These are phyloP conservation scores for Eleginops maclovinus DNA, from an alignment of 2,113 vertebrate species.

Conservation along the genomic window DNA sequence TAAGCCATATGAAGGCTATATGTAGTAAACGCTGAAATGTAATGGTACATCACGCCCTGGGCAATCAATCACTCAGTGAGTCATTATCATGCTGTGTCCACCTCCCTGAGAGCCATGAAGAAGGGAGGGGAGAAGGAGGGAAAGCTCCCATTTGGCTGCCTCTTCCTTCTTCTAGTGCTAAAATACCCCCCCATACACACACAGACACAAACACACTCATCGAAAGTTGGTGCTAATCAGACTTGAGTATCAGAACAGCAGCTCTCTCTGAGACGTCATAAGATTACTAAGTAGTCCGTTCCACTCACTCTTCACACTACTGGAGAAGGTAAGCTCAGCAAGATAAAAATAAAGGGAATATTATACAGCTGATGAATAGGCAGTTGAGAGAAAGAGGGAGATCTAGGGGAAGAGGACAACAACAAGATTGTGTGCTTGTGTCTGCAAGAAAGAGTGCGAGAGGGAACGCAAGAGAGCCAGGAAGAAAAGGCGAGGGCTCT, in stretches of 20 bases:
- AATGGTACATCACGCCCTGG: conserved; percentile 1
- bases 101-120: conserved; percentile 38
- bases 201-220: conserved; percentile 33
- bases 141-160: conserved; percentile 32
- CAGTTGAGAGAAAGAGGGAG: conserved; percentile 4
- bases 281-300: conserved; percentile 56
- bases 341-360: conserved; percentile 27
- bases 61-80: conserved; percentile 45
- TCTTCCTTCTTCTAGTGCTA: conserved; percentile 36
- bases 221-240: conserved; percentile 15
- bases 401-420: not conserved
- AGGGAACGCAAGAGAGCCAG: conserved; percentile 16
- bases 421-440: conserved; percentile 16
- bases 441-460: not conserved
- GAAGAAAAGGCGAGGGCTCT: conserved; percentile 44
- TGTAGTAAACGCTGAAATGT: not conserved
- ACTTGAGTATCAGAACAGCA: conserved; percentile 29
- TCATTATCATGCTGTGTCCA: conserved; percentile 63
- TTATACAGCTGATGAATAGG: conserved; percentile 11
- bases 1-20: conserved; percentile 4
- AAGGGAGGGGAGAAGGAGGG: conserved; percentile 35
- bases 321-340: conserved; percentile 24
- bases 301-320: conserved; percentile 32
- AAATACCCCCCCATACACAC: not conserved
- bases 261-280: conserved; percentile 24